Evolutionary conservation across 2,888 invertebrate genomes (phyloP).

Genomic region (Ochropleura plecta): DNA sequence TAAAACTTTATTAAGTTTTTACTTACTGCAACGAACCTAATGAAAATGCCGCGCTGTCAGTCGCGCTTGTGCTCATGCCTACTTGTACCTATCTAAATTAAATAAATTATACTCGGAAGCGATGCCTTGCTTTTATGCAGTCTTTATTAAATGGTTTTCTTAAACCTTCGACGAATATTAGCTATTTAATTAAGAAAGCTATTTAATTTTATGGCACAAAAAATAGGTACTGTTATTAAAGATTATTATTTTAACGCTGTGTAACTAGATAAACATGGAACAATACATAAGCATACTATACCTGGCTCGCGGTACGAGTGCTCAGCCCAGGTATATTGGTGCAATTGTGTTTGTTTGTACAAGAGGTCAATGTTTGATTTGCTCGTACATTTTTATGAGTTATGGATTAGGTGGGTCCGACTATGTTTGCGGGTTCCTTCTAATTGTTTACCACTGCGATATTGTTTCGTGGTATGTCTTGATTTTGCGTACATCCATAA

Average conservation of each 20-base stretch:
- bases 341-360: slow-evolving; percentile 76
- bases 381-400: slow-evolving; percentile 88
- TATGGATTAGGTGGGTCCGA: slow-evolving; percentile 85
- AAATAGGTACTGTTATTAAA: slow-evolving; percentile 56
- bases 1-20: slow-evolving; percentile 90
- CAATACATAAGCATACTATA: slow-evolving; percentile 24
- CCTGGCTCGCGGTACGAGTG: background rate
- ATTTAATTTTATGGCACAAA: slow-evolving; percentile 57
- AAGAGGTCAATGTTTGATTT: slow-evolving; percentile 78
- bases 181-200: slow-evolving; percentile 59
- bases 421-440: slow-evolving; percentile 80
- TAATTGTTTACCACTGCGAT: slow-evolving; percentile 74
- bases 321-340: slow-evolving; percentile 46
- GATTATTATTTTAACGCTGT: slow-evolving; percentile 22
- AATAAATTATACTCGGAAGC: slow-evolving; percentile 67
- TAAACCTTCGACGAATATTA: slow-evolving; percentile 61
- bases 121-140: slow-evolving; percentile 59
- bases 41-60: slow-evolving; percentile 88
- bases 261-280: slow-evolving; percentile 22
- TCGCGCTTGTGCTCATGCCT: slow-evolving; percentile 60
- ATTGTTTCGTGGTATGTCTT: slow-evolving; percentile 24
- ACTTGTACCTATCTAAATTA: slow-evolving; percentile 68
- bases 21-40: slow-evolving; percentile 87
- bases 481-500: background rate
- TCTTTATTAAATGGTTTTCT: slow-evolving; percentile 59